Evolutionary conservation across 2,888 invertebrate genomes (phyloP).

Genomic region (Rambutsinella grinnellia): DNA sequence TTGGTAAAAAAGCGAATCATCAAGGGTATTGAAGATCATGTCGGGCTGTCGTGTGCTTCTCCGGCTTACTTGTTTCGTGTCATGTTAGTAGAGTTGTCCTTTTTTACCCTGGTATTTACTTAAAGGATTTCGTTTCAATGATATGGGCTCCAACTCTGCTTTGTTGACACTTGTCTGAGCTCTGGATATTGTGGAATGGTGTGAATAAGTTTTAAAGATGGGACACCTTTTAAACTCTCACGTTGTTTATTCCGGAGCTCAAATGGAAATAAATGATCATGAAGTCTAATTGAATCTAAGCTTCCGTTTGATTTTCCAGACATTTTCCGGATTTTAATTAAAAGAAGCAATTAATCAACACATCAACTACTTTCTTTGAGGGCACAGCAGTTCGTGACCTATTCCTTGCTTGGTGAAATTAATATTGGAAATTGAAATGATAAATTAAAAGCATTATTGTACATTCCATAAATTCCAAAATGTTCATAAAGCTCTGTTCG

Average conservation of each 20-base stretch:
- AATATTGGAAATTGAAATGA: too few species aligned
- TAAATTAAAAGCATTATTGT: too few species aligned
- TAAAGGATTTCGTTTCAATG: slow-evolving; percentile 37
- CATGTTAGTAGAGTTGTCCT: slow-evolving; percentile 3
- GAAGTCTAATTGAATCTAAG: too few species aligned
- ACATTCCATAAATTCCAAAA: too few species aligned
- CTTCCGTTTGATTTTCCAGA: too few species aligned
- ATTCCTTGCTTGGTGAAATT: too few species aligned
- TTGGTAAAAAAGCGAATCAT: slow-evolving; percentile 39
- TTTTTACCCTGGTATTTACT: slow-evolving; percentile 29
- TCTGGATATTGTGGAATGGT: slow-evolving; percentile 6
- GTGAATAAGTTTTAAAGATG: too few species aligned
- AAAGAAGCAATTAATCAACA: slow-evolving; percentile 23
- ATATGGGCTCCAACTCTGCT: slow-evolving; percentile 20
- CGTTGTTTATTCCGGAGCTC: slow-evolving; percentile 30
- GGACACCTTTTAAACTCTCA: slow-evolving; percentile 43
- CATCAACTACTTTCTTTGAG: too few species aligned
- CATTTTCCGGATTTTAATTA: slow-evolving; percentile 14
- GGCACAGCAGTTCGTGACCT: slow-evolving; percentile 9
- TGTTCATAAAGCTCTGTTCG: too few species aligned
- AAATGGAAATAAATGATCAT: too few species aligned
- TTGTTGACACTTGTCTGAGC: slow-evolving; percentile 44
- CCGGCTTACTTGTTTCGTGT: neutral
- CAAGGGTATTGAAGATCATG: slow-evolving; percentile 35
- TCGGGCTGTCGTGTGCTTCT: slow-evolving; percentile 50